phyloP scores from a whole-genome alignment of 1,140 invertebrate genomes.

The Fopius arisanus region DNA sequence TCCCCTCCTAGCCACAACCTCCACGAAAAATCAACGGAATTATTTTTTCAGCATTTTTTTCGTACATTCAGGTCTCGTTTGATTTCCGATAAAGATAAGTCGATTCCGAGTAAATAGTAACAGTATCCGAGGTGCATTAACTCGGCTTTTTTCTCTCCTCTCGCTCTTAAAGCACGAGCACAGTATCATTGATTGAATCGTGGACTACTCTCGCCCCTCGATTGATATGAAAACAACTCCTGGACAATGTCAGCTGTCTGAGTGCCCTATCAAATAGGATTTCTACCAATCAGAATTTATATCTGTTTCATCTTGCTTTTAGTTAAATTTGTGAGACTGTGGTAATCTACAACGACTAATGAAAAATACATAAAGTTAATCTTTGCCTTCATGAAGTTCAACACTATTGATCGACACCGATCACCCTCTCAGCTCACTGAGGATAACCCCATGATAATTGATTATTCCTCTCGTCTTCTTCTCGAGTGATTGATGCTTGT shows the following conservation, averaged over 20 bases:
- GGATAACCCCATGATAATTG: too few relatives aligned
- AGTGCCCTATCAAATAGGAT: slow-evolving; percentile 15
- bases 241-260: slow-evolving; percentile 28
- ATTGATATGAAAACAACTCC: slow-evolving; percentile 32
- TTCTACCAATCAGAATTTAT: neutral
- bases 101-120: slow-evolving; percentile 30
- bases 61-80: slow-evolving; percentile 1
- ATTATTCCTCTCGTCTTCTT: neutral
- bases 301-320: too few relatives aligned
- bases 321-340: too few relatives aligned
- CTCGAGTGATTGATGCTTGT: neutral
- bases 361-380: too few relatives aligned
- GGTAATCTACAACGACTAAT: too few relatives aligned
- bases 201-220: neutral
- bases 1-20: neutral
- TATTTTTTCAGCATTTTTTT: neutral
- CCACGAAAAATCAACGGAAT: neutral
- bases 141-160: neutral
- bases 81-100: slow-evolving; percentile 28
- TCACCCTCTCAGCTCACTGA: too few relatives aligned
- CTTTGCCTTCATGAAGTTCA: too few relatives aligned
- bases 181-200: slow-evolving; percentile 24
- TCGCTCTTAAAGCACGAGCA: neutral
- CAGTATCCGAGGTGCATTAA: slow-evolving; percentile 33
- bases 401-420: too few relatives aligned